A percentile compares a stretch with the other conserved stretches of the same genome.
These are phyloP conservation scores for Astropecten irregularis DNA, from an alignment of 53 echinoderm and acorn worm species.

Conservation along the genomic window DNA sequence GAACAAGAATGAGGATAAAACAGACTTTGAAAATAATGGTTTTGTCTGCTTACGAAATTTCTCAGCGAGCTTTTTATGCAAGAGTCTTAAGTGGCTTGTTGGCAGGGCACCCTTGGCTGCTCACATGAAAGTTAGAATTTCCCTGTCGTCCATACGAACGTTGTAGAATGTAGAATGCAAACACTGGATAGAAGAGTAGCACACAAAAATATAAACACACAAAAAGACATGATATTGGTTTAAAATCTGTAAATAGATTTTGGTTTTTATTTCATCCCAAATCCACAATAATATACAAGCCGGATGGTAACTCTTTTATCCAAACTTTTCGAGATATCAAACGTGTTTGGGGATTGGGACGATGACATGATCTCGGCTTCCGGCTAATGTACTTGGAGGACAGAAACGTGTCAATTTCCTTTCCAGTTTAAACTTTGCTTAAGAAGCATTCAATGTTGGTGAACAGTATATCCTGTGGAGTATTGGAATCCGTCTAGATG, in stretches of 20 bases:
- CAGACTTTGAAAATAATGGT: no score
- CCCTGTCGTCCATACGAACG: no score
- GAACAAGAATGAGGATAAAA: no score
- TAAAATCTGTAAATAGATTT: slow-evolving; percentile 13
- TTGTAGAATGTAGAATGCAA: not conserved
- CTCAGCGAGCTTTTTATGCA: no score
- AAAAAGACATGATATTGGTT: not conserved
- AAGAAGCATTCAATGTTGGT: no score
- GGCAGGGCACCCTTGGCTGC: no score
- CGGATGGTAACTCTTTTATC: not conserved
- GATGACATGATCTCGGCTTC: not conserved
- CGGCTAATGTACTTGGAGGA: not conserved
- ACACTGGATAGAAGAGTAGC: not conserved
- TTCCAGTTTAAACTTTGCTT: not conserved
- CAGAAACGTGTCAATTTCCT: not conserved
- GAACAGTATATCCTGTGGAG: not conserved
- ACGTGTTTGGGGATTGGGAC: not conserved
- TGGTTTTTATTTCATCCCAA: slow-evolving; percentile 38
- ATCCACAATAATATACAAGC: slow-evolving; percentile 38
- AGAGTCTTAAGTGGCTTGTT: no score
- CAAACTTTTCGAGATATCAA: not conserved
- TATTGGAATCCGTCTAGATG: not conserved
- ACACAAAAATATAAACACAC: not conserved
- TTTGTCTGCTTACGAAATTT: no score
- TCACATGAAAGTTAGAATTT: no score